Evolutionary conservation across 2,888 invertebrate species (phyloP).

Genomic region (Itoplectis maculator): DNA sequence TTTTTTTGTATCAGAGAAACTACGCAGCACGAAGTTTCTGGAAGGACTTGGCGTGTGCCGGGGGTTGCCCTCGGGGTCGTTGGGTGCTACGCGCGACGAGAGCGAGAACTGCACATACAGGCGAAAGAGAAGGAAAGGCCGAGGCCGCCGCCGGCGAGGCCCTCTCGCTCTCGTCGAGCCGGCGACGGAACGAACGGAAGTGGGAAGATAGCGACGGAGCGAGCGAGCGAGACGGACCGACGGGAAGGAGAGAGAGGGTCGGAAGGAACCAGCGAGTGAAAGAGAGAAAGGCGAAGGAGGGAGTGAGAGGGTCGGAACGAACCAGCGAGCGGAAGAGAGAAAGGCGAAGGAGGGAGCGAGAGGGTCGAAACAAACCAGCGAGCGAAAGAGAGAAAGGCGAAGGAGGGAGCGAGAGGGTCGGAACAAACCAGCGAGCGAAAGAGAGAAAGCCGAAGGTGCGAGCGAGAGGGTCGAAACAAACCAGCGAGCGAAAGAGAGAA

Average conservation of each 20-base stretch:
- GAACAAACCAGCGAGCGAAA: constrained; percentile 52
- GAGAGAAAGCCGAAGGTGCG: too few species aligned
- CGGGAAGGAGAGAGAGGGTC: constrained; percentile 70
- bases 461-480: constrained; percentile 69
- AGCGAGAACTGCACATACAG: too few species aligned
- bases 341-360: constrained; percentile 70
- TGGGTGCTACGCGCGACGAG: constrained; percentile 16
- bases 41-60: constrained; percentile 56
- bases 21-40: constrained; percentile 39
- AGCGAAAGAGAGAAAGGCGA: constrained; percentile 33
- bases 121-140: constrained; percentile 37
- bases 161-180: constrained; percentile 16
- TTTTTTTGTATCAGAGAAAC: background rate
- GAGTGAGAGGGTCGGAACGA: constrained; percentile 15
- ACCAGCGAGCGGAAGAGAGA: too few species aligned
- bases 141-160: background rate
- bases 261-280: too few species aligned
- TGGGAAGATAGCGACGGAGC: constrained; percentile 71
- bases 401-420: constrained; percentile 43
- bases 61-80: constrained; percentile 40
- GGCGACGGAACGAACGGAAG: constrained; percentile 57
- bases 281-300: constrained; percentile 41
- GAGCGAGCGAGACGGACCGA: constrained; percentile 72
- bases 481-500: too few species aligned
- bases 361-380: too few species aligned